Evolutionary conservation across 1,140 invertebrate genomes (phyloP).

Genomic region (Lordiphosa stackelbergi): DNA sequence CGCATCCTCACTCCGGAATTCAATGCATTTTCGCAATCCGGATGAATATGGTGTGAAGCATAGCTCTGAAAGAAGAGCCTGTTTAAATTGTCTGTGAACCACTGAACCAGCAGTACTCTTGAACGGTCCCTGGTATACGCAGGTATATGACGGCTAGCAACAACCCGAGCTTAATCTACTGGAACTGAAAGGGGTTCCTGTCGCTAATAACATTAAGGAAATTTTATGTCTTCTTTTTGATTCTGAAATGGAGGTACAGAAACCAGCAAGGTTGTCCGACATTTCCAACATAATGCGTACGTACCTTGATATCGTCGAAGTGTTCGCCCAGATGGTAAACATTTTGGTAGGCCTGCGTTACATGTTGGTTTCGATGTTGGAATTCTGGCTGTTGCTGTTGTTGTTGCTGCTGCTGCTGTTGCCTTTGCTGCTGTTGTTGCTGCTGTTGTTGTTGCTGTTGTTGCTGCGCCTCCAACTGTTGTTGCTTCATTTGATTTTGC

Average conservation of each 20-base stretch:
- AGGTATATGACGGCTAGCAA: too few species aligned
- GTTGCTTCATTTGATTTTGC: conserved; percentile 43
- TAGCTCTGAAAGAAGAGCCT: too few species aligned
- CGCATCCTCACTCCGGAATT: too few species aligned
- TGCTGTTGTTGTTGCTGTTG: conserved; percentile 2
- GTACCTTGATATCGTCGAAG: conserved; percentile 16
- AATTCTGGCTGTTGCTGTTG: conserved; percentile 3
- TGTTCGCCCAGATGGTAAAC: conserved; percentile 3
- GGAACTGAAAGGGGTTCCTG: too few species aligned
- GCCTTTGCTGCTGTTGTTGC: conserved; percentile 4
- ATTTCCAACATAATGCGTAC: conserved; percentile 2
- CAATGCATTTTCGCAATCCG: too few species aligned
- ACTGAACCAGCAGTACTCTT: too few species aligned
- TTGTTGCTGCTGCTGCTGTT: conserved; percentile 5
- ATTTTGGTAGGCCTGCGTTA: background rate
- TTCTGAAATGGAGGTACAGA: background rate
- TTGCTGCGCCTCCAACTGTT: conserved; percentile 22
- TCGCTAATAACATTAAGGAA: too few species aligned
- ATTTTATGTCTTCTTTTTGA: too few species aligned
- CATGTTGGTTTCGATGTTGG: conserved; percentile 1
- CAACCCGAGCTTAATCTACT: too few species aligned
- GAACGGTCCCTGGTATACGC: too few species aligned
- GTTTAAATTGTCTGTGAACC: too few species aligned
- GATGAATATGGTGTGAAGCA: too few species aligned
- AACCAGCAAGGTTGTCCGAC: background rate